These are phyloP conservation scores for Anguilla pacifica DNA, from an alignment of 2,797 vertebrate species.

Conservation along the genomic window DNA sequence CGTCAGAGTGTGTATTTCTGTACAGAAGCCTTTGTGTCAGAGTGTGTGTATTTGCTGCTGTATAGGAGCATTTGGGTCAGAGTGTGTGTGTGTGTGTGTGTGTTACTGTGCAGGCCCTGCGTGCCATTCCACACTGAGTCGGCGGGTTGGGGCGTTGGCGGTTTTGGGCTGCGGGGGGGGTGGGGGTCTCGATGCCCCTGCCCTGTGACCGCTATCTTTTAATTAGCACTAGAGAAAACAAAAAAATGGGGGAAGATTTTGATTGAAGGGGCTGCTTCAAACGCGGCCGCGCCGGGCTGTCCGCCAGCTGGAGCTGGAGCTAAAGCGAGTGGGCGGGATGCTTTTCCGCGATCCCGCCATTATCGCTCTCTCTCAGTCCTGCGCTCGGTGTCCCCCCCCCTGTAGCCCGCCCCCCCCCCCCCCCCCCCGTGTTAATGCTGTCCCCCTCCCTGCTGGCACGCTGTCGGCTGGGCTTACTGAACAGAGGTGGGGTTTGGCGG, in stretches of 20 bases:
- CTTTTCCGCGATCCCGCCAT: background rate
- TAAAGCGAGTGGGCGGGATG: constrained; percentile 23
- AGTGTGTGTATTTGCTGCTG: too few relatives aligned
- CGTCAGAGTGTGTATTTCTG: too few relatives aligned
- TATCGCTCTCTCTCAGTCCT: background rate
- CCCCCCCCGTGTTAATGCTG: constrained; percentile 39
- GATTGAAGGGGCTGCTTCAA: constrained; percentile 61
- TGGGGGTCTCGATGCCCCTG: background rate
- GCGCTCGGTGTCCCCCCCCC: too few relatives aligned
- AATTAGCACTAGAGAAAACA: constrained; percentile 50
- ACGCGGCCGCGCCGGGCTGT: constrained; percentile 37
- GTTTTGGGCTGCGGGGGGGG: background rate
- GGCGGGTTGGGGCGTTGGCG: background rate
- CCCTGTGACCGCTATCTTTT: constrained; percentile 49
- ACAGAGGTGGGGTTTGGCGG: constrained; percentile 46
- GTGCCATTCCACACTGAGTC: background rate
- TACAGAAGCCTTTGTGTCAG: too few relatives aligned
- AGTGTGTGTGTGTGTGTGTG: background rate
- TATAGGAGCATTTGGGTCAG: too few relatives aligned
- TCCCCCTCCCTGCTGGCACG: constrained; percentile 30
- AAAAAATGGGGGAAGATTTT: constrained; percentile 31
- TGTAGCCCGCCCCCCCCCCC: background rate
- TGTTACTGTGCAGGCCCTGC: constrained; percentile 47
- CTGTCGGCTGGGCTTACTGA: constrained; percentile 42
- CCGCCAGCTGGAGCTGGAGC: constrained; percentile 37